Base-by-base conservation (phyloP, 1,140 invertebrate genomes). In the Telenomus remus region DNA sequence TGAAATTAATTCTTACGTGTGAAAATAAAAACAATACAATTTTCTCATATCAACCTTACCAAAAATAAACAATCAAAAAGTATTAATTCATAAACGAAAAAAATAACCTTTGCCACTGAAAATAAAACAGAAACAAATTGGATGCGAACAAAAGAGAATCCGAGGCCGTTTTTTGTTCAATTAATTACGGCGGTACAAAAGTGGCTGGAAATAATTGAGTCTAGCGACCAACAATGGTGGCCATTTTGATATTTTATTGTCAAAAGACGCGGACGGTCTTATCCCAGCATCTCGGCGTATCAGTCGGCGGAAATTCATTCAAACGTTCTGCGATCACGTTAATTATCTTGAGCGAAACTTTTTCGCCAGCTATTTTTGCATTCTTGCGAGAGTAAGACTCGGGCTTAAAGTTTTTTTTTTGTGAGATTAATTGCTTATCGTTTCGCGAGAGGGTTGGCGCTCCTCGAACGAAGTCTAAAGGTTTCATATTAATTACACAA, bases 171-270 rank as follows among this genome's bases (percentile, higher is more conserved):
- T 73, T 85, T 86, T 86, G 82, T 83, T 80, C 78, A 77, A 72
- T 82, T 87, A 84, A 87, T 86, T 87, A 87, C 84, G 71, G 80
- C 33, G 42, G 76, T 79, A 85, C 84, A 86, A 86, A 86, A 86
- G 84, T 85, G 75, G 83, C 82, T 85, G 84, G 81, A 84, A 85
- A 85, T 86, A 86, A 86, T 85, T 85, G 80, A 85, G 85, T 86
- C 84, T 84, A n/a, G 76, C 81, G 72, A 65, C 64, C 78, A 37
- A 79, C 76, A 77, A 85, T 84, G 82, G 83, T 80, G 49, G 78
- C 81, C 55, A 85, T 86, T 86, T 80, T 84, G 81, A 82, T 85
- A 80, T 83, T 70, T 80, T 78, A 85, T 86, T 85, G 84, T 85
- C 76, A 68, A 56, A 71, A 51, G 61, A 55, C 64, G 59, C 51